These are phyloP conservation scores for Theocolax elegans DNA, from an alignment of 1,140 invertebrate genomes.

Conservation along the genomic window DNA sequence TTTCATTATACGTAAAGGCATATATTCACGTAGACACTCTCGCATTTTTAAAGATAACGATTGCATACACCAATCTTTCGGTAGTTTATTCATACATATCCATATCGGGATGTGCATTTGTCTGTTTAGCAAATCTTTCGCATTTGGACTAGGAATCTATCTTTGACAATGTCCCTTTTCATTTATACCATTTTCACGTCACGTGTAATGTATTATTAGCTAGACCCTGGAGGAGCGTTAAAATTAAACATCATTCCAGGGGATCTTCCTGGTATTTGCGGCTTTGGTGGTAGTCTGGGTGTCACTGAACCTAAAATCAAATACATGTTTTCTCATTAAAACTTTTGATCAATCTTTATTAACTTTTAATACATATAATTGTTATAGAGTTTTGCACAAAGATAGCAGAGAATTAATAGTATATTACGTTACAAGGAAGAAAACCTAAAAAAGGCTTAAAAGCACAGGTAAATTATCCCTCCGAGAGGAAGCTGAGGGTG, in stretches of 20 bases:
- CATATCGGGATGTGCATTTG: slow-evolving; percentile 1
- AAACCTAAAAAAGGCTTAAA: no score
- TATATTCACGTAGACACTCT: neutral
- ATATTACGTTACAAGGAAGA: no score
- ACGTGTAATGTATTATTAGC: slow-evolving; percentile 51
- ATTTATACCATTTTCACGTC: slow-evolving; percentile 3
- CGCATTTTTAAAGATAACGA: no score
- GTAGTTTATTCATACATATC: slow-evolving; percentile 7
- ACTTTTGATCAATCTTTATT: no score
- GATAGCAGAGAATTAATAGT: no score
- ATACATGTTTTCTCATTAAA: neutral
- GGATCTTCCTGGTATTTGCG: slow-evolving; percentile 59
- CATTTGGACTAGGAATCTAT: slow-evolving; percentile 33
- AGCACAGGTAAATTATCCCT: no score
- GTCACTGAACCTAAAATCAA: slow-evolving; percentile 60
- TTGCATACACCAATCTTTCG: slow-evolving; percentile 5
- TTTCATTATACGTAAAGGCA: neutral
- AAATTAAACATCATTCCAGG: slow-evolving; percentile 67
- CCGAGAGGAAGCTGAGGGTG: no score
- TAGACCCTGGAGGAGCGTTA: slow-evolving; percentile 61
- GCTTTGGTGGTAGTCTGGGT: slow-evolving; percentile 66
- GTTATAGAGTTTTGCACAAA: no score
- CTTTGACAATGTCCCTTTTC: slow-evolving; percentile 40
- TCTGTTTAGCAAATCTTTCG: neutral
- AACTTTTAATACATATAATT: no score